These are phyloP conservation scores for Gnathonemus longibarbis DNA, from an alignment of 2,113 vertebrate species.

Conservation along the genomic window DNA sequence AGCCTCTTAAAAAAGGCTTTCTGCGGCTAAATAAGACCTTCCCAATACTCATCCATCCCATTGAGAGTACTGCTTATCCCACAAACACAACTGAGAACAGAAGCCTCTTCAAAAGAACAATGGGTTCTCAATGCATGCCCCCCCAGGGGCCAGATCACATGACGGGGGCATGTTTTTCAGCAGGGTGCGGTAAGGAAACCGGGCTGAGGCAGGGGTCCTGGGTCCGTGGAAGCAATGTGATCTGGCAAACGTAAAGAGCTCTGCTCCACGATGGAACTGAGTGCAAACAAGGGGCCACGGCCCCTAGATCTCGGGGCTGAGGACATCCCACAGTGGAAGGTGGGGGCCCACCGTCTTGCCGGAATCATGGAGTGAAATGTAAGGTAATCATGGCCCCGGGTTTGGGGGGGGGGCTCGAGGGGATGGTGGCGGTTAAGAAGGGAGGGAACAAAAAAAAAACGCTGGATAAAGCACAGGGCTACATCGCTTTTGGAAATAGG, in stretches of 20 bases:
- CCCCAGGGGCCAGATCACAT: not conserved
- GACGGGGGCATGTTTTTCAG: not conserved
- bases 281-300: not conserved
- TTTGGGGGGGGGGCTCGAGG: not conserved
- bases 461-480: not conserved
- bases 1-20: not conserved
- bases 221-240: not conserved
- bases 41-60: not conserved
- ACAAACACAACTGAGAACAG: not conserved
- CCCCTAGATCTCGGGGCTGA: not conserved
- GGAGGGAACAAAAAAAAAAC: not conserved
- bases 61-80: not conserved
- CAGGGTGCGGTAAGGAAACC: not conserved
- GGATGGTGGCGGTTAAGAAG: not conserved
- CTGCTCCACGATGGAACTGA: too few relatives aligned
- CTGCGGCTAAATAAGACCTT: not conserved
- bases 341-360: not conserved
- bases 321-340: not conserved
- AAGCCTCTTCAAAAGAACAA: not conserved
- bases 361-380: not conserved
- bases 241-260: not conserved
- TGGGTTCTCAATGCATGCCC: not conserved
- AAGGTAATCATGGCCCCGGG: not conserved
- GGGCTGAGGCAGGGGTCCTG: not conserved
- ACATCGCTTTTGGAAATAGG: not conserved